Evolutionary conservation across 2,113 vertebrate species (phyloP), one percentile per base, ranked within the genome.

Genomic region (Colistium nudipinnis): DNA sequence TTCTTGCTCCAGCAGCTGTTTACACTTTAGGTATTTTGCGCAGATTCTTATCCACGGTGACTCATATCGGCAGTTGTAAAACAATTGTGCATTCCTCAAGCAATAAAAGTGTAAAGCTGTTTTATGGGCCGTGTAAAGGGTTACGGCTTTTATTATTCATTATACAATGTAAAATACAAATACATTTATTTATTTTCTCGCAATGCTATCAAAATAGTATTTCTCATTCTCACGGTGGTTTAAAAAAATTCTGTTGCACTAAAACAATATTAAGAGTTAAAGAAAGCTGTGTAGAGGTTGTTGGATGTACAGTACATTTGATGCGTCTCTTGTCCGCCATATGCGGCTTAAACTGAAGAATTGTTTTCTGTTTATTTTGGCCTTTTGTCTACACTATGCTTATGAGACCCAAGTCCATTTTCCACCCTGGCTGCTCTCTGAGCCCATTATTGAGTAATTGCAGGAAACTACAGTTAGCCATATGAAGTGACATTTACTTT

Each of bases 1-100:
- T 79, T 70, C 62, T 49, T 51, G 60, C 63, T 74, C 19, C 2
- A 62, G 78, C 70, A 73, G 49, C 73, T 78, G 67, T 64, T 62
- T 55, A 57, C 52, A 45, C 49, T 62, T 60, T 8, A 28, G 43
- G 43, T 62, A 24, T 65, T 75, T 64, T 70, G 45, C 53, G 24
- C 49, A 31, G 7, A 7, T 55, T 60, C 19, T 63, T 36, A 53
- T 68, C 53, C 38, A 9, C 43, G 6, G 62, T 44, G 65, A 35
- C 61, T 44, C 56, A 49, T 53, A 44, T 61, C 38, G 36, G 51
- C 41, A 51, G 35, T 48, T 57, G 49, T 59, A 27, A 59, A 82
- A 57, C 61, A 71, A 68, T 52, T 35, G 59, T 70, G 56, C 44
- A 39, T 61, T 65, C 25, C 19, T 75, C 41, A 35, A 41, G 60